Conservation (phyloP, 2,113 vertebrate genomes). For the Paedocypris sp. region DNA sequence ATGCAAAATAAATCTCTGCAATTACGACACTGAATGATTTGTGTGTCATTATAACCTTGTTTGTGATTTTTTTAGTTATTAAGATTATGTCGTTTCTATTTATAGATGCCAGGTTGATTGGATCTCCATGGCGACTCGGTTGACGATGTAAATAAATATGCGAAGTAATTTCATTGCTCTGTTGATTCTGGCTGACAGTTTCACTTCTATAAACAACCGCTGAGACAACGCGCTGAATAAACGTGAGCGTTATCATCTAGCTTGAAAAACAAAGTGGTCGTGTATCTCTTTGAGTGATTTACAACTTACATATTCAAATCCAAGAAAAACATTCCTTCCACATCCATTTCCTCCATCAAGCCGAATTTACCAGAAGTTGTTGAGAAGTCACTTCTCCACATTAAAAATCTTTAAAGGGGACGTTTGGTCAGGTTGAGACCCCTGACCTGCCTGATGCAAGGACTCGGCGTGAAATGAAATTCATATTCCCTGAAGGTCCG, state of each 20-base stretch:
- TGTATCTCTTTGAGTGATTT: conserved; percentile 2
- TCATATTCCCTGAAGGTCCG: conserved; percentile 33
- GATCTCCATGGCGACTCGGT: background rate
- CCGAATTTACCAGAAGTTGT: conserved; percentile 3
- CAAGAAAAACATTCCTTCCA: conserved; percentile 20
- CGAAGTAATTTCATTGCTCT: background rate
- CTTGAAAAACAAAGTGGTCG: conserved; percentile 7
- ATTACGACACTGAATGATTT: background rate
- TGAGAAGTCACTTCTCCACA: conserved; percentile 4
- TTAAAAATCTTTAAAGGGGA: conserved; percentile 4
- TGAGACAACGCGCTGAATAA: conserved; percentile 8
- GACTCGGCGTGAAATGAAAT: conserved; percentile 28
- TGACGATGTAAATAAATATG: background rate
- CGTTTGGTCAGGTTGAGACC: background rate
- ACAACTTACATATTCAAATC: conserved; percentile 7
- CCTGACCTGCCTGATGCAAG: conserved; percentile 6
- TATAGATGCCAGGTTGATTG: background rate
- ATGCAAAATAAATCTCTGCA: background rate
- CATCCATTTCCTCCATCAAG: too few species aligned
- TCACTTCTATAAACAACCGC: conserved; percentile 9
- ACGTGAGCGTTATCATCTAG: conserved; percentile 1
- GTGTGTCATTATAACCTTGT: background rate
- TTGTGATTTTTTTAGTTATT: background rate
- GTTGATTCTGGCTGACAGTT: background rate
- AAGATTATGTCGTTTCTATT: background rate